Base-by-base conservation (phyloP, 53 echinoderm and acorn worm species). In the Paelopatides confundens region DNA sequence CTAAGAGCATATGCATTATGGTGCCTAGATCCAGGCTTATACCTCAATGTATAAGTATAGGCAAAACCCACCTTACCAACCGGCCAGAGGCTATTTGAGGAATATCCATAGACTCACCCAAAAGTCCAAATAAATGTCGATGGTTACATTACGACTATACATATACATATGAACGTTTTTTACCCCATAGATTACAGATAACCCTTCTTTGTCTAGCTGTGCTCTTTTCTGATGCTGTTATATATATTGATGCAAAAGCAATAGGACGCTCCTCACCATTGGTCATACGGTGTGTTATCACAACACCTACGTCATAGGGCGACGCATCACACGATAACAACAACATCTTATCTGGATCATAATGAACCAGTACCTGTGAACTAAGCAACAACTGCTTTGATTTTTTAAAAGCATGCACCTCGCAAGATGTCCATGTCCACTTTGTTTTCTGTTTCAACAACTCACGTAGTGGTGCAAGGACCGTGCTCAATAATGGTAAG, bases 241-340 rank as follows among this genome's bases (percentile, higher is more conserved):
- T 33, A 12, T 82, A 49, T 12, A 82, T 63, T 33, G 91, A 90
- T 4, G 87, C 91, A 53, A 66, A 79, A 7, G 26, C 87, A 7
- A 65, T 52, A 27, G 86, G 90, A 7, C 34, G 62, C 46, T 87
- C 54, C 0, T 78, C 62, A 64, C 91, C 91, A n/a, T 90, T 78
- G 6, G 46, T 31, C 86, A 86, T 85, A 12, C 33, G 10, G 31
- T 90, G 93, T 4, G 92, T 39, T 14, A 90, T 47, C 11, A 93
- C 93, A n/a, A 82, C 93, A 26, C 90, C 87, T 12, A 89, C 74
- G 4, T 87, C 87, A 33, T 93, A 90, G 35, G 68, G 52, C 3
- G 90, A 90, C 33, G 88, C 79, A 49, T 93, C 90, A 48, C 77
- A 34, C 2, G 62, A 35, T 35, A 62, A 31, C 10, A 82, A 51